phyloP scores from a whole-genome alignment of 2,113 vertebrate genomes.

The Otus sunia region DNA sequence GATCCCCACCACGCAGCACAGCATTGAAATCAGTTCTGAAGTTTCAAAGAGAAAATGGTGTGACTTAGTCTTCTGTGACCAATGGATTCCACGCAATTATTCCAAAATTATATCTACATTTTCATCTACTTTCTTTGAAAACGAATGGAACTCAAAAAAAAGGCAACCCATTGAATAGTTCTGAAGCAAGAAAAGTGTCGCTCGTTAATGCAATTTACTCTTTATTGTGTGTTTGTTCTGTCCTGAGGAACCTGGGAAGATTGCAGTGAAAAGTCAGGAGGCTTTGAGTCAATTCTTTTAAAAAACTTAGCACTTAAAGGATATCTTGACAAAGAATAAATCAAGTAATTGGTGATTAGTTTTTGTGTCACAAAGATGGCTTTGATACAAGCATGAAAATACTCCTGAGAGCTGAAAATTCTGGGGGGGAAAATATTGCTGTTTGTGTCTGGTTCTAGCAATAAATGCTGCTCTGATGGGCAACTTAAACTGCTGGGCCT shows the following conservation, averaged over 20 bases:
- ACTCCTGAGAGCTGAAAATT: not conserved
- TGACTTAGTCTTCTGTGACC: constrained; percentile 12
- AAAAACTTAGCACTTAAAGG: not conserved
- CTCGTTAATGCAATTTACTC: not conserved
- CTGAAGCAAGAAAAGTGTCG: not conserved
- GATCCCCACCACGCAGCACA: not conserved
- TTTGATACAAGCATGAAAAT: not conserved
- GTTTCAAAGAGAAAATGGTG: not conserved
- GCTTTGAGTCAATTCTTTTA: not conserved
- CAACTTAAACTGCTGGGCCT: rapidly evolving
- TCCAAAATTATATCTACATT: constrained; percentile 23
- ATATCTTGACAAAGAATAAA: not conserved
- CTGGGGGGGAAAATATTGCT: too few relatives aligned
- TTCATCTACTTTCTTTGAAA: constrained; percentile 26
- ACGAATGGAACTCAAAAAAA: not conserved
- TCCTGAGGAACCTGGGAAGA: not conserved
- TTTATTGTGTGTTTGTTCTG: not conserved
- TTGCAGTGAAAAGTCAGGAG: not conserved
- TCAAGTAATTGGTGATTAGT: not conserved
- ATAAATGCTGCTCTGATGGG: not conserved
- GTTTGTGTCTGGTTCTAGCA: not conserved
- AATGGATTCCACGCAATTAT: constrained; percentile 36
- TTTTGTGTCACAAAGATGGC: not conserved
- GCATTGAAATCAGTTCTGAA: not conserved
- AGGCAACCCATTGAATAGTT: not conserved